Evolutionary conservation across 1,140 invertebrate genomes (phyloP), one percentile per base, ranked within the genome.

Genomic region (Brachionus angularis): DNA sequence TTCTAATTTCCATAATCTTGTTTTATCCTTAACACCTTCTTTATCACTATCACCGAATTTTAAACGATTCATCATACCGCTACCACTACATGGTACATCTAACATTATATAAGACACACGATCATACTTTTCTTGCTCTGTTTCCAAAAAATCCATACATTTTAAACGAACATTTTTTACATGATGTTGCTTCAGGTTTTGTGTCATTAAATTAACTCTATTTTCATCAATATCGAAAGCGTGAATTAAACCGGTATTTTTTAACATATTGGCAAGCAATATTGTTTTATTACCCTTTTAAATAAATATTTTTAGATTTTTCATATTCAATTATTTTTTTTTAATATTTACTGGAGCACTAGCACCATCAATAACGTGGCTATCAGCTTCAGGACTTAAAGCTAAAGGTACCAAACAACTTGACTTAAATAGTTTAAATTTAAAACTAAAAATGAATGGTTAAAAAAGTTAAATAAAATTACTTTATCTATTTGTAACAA

Each of bases 61-160:
- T 12, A 67, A 21, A 21, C 62, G 62, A 25, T 67, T 67, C 29
- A 75, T 78, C 74, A 79, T 85, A 87, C 95, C 95, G 81, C 91
- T 91, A 39, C 93, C 93, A 72, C 91, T 91, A 82, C 94, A 98
- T 71, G 91, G 91, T 3, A 94, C 93, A 84, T 98, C 95, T 0
- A 98, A 86, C 21, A 98, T 80, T 74, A 96, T 89, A 76, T 92
- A 94, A 79, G 92, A 86, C 0, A 96, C 88, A 76, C 88, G 82
- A 23, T 85, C 83, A 78, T 85, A 88, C 29, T 74, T 64, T 0
- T 81, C 78, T 25, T 84, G 78, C 71, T 86, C 82, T 8, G 91
- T 80, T 33, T 81, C 84, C 14, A 90, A 81, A 49, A 88, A 87
- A 83, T 96, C 92, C 55, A 80, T 83, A 76, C 87, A 79, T 88